A percentile compares a stretch with the other conserved stretches of the same genome.
These are phyloP conservation scores for Agonopterix heracliana DNA, from an alignment of 2,888 invertebrate genomes.

Conservation along the genomic window DNA sequence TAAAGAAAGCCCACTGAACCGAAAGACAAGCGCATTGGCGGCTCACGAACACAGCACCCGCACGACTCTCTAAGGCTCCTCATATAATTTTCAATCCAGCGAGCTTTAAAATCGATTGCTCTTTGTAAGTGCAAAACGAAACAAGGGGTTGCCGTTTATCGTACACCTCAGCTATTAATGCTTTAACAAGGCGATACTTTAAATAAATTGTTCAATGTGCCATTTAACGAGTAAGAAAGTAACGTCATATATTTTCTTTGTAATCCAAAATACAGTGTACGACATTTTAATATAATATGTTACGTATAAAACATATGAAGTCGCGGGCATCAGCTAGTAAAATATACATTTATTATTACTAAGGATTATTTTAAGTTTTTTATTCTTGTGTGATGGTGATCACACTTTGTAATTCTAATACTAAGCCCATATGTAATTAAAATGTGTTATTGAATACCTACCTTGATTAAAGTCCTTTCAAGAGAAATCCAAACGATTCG, in stretches of 20 bases:
- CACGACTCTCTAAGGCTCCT: conserved; percentile 63
- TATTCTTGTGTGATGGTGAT: too few relatives aligned
- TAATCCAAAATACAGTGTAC: not conserved
- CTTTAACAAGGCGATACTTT: conserved; percentile 40
- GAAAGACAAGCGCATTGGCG: conserved; percentile 77
- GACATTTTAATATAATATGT: too few relatives aligned
- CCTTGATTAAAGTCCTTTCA: too few relatives aligned
- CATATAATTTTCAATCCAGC: conserved; percentile 76
- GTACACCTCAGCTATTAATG: conserved; percentile 48
- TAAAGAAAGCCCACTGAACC: conserved; percentile 78
- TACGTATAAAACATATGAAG: too few relatives aligned
- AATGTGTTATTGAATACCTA: too few relatives aligned
- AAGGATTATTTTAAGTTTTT: too few relatives aligned
- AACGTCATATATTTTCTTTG: not conserved
- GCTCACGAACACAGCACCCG: conserved; percentile 64
- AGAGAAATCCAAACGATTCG: too few relatives aligned
- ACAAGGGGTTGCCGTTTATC: conserved; percentile 41
- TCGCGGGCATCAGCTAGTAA: too few relatives aligned
- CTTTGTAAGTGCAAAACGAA: conserved; percentile 71
- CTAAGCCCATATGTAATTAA: not conserved
- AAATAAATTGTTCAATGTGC: too few relatives aligned
- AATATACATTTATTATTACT: too few relatives aligned
- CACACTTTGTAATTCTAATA: too few relatives aligned
- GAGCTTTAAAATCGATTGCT: conserved; percentile 74
- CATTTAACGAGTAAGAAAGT: not conserved